Conservation (phyloP, 2,113 vertebrate species). For the Cercocebus atys region DNA sequence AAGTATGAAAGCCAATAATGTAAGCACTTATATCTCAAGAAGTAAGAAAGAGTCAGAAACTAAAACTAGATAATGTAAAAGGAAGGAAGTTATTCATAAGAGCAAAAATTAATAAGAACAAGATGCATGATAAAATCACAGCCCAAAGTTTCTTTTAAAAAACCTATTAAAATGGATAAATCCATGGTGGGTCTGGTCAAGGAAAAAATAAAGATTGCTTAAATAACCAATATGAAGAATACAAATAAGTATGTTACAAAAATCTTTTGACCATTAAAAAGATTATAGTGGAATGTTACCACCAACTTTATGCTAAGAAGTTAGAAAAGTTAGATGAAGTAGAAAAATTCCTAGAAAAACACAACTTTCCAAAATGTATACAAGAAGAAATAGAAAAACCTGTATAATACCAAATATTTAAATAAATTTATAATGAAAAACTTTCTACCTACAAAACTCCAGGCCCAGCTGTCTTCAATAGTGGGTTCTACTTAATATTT, state of each 20-base stretch:
- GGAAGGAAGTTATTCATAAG: background rate
- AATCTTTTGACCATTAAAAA: background rate
- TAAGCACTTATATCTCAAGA: background rate
- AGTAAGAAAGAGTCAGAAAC: background rate
- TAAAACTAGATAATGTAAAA: background rate
- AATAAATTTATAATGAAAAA: conserved; percentile 7
- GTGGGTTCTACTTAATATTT: background rate
- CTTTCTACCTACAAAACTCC: background rate
- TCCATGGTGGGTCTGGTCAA: background rate
- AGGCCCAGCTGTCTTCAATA: background rate
- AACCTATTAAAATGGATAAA: background rate
- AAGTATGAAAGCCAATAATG: background rate
- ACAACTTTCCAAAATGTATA: background rate
- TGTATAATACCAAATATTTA: background rate
- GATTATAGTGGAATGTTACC: background rate
- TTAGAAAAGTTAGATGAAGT: background rate
- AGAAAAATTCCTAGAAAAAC: background rate
- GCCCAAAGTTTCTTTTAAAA: background rate
- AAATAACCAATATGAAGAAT: background rate
- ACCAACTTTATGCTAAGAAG: background rate
- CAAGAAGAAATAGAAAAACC: background rate
- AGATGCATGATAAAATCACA: background rate
- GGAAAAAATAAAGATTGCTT: background rate
- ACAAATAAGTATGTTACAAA: background rate
- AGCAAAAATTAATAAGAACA: background rate